Percentiles rank a stretch among this genome's conserved stretches.
Conservation (phyloP, 2,888 invertebrate species). For the Carcina quercana region DNA sequence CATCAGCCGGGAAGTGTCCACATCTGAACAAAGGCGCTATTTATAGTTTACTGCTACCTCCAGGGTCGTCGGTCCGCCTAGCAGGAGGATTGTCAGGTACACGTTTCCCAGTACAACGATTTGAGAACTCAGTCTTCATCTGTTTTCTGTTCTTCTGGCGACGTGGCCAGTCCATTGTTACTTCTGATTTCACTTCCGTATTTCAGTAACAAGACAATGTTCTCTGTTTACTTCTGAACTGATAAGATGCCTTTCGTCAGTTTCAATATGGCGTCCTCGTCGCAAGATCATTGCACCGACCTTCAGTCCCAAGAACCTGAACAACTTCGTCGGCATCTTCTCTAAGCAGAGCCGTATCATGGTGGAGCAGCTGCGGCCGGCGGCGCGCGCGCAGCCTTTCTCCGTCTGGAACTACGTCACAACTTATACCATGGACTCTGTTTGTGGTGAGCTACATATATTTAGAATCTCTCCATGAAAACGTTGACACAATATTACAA, state of each 20-base stretch:
- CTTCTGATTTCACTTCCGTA: not conserved
- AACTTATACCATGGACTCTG: conserved; percentile 18
- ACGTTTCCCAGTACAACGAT: too few relatives aligned
- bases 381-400: conserved; percentile 11
- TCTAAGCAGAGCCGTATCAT: conserved; percentile 9
- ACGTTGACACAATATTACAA: too few relatives aligned
- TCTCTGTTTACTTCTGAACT: not conserved
- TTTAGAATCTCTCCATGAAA: too few relatives aligned
- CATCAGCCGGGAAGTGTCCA: too few relatives aligned
- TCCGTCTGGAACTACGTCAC: conserved; percentile 20
- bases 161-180: not conserved
- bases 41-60: too few relatives aligned
- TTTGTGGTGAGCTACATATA: too few relatives aligned
- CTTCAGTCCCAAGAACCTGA: conserved; percentile 18
- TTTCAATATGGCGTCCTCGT: conserved; percentile 23
- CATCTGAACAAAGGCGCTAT: too few relatives aligned
- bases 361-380: conserved; percentile 7
- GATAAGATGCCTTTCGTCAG: conserved; percentile 11
- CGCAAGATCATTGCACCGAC: conserved; percentile 21
- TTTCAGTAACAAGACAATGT: not conserved
- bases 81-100: too few relatives aligned
- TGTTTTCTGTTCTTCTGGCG: too few relatives aligned
- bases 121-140: too few relatives aligned
- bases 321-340: conserved; percentile 19
- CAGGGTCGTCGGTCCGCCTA: too few relatives aligned